Evolutionary conservation across 2,113 vertebrate genomes (phyloP), one percentile per base, ranked within the genome.

Genomic region (Festucalex cinctus): DNA sequence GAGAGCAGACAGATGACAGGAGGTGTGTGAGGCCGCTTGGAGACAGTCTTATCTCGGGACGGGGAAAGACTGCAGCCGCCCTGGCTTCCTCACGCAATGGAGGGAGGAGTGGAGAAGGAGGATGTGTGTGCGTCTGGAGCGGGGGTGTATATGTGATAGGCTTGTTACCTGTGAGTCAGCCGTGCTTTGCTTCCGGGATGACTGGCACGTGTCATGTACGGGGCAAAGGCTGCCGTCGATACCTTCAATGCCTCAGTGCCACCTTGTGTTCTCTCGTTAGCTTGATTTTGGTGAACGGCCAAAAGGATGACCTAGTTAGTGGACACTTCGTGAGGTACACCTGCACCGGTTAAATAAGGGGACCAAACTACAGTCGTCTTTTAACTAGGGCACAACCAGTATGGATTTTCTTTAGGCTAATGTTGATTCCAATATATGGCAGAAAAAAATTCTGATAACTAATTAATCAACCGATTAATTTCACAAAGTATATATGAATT

Each of bases 21-120:
- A 91, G 89, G 91, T 86, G 90, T 90, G 85, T 70, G 83, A 81
- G 86, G 85, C 84, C 66, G 70, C 78, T 77, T 89, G 90, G 91
- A 93, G 92, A 92, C 91, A 90, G 87, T 67, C 87, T 93, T 92
- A 92, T 93, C 92, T 91, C 61, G n/a, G 78, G 81, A 85, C 71
- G 78, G 84, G 83, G 88, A 83, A 73, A 84, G 82, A 76, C 84
- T 78, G 83, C 83, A 85, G 86, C 85, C 87, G 88, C 84, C 87
- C 80, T 59, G 74, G 81, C 83, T 90, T 92, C 89, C 89, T 91
- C 90, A 90, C 77, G 86, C 88, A 79, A 88, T 65, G 36, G 59
- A 75, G 78, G 76, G 82, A 76, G 81, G 76, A 74, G 74, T 7
- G 60, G 73, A 65, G 70, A 75, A 75, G 77, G 65, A 72, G 76